Percentiles rank a stretch among this genome's conserved stretches.
Conservation (phyloP, 1,140 invertebrate genomes). For the Druon quercuslanigerum region DNA sequence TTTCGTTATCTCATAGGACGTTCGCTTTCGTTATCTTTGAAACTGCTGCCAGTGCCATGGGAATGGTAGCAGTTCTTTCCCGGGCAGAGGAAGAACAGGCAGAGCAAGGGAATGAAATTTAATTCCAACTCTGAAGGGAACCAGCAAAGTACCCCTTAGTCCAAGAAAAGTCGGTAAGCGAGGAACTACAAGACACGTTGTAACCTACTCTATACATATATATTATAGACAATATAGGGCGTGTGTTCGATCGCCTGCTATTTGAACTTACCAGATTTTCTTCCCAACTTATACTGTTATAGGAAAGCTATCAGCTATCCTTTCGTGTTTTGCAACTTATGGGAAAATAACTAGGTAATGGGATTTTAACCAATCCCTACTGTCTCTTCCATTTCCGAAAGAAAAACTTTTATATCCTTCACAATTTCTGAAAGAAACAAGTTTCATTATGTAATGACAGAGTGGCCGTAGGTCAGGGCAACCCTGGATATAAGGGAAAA, state of each 20-base stretch:
- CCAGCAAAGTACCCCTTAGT: not conserved
- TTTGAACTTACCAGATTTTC: conserved; percentile 27
- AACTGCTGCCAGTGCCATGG: conserved; percentile 23
- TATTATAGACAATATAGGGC: not conserved
- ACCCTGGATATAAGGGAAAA: too few species aligned
- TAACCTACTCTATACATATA: too few species aligned
- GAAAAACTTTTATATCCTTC: not conserved
- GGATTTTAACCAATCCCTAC: conserved; percentile 29
- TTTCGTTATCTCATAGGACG: conserved; percentile 11
- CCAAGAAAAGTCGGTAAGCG: conserved; percentile 22
- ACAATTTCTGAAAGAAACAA: too few species aligned
- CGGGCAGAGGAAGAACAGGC: too few species aligned
- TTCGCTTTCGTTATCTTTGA: conserved; percentile 29
- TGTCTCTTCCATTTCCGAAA: not conserved
- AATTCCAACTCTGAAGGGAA: conserved; percentile 31
- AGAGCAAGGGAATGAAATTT: not conserved
- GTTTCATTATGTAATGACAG: too few species aligned
- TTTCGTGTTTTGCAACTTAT: conserved; percentile 26
- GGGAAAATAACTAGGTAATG: conserved; percentile 28
- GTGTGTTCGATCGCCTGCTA: conserved; percentile 25
- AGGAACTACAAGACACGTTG: not conserved
- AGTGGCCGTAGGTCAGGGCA: too few species aligned
- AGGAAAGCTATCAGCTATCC: conserved; percentile 27
- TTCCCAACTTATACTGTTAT: not conserved
- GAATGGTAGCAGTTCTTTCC: conserved; percentile 29